Base-by-base conservation (phyloP, 2,113 vertebrate species). In the Amia ocellicauda region DNA sequence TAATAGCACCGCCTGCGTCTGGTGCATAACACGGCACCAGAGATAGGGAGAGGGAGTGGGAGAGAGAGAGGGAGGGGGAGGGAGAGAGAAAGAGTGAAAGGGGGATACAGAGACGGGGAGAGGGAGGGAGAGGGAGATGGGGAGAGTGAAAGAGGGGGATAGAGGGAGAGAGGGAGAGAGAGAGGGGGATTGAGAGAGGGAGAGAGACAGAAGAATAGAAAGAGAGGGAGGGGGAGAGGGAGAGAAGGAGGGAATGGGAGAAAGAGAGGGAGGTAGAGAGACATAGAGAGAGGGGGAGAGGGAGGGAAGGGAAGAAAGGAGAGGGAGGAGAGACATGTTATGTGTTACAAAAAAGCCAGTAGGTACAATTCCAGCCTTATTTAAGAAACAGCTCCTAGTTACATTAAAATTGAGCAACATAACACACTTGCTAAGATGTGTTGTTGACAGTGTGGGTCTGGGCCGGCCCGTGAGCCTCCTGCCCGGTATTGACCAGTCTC, bases 271-370 rank as follows among this genome's bases (percentile, higher is more conserved):
- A 40, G 66, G 59, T 40, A 67, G 63, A 55, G 53, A 64, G 56
- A 20, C 36, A 64, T 8, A 14, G 60, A 74, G 62, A 22, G 42
- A 47, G 56, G 52, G 62, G 62, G 52, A 53, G 9, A 54, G 41
- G 67, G 57, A 58, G 47, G 70, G 61, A 23, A 55, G 49, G 40
- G 47, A 60, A 42, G 36, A 63, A 57, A 63, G 60, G 58, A 64
- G 60, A 7, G 63, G 8, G 3, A 22, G 16, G 23, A 16, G 47
- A 58, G 23, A 66, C 41, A 54, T n/a, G n/a, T n/a, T n/a, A n/a
- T n/a, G n/a, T n/a, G n/a, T n/a, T n/a, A n/a, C n/a, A n/a, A n/a
- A n/a, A n/a, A n/a, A n/a, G n/a, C n/a, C n/a, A n/a, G n/a, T n/a
- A n/a, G n/a, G n/a, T n/a, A n/a, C n/a, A n/a, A n/a, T n/a, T n/a